phyloP scores from a whole-genome alignment of 2,797 vertebrate genomes.

The Apodemus agrarius region DNA sequence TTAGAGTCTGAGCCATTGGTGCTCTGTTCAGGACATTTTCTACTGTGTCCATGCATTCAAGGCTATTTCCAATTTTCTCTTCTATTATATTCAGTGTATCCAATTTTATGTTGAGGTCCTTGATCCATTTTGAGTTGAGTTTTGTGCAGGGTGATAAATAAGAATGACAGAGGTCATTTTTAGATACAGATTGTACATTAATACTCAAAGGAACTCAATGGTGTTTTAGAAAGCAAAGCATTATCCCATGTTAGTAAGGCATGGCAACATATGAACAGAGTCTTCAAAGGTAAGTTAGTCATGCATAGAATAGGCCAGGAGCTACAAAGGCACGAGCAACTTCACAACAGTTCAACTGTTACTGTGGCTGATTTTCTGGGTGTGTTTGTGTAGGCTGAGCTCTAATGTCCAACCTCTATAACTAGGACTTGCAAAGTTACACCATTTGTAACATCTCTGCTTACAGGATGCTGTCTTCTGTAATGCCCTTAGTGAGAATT shows the following conservation, averaged over 20 bases:
- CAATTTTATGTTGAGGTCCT: not conserved
- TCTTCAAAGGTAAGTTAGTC: not conserved
- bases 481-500: not conserved
- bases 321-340: not conserved
- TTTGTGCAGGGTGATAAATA: not conserved
- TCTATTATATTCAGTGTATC: not conserved
- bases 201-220: not conserved
- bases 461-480: not conserved
- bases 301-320: fast-evolving
- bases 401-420: not conserved
- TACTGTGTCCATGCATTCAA: not conserved
- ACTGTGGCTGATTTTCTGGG: not conserved
- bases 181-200: not conserved
- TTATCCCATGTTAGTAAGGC: not conserved
- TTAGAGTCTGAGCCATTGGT: not conserved
- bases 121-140: not conserved
- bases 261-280: not conserved
- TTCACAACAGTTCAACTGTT: not conserved
- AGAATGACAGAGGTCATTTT: constrained; percentile 6
- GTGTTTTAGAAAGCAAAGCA: not conserved
- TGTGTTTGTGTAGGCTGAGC: fast-evolving
- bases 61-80: not conserved
- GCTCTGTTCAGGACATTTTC: not conserved
- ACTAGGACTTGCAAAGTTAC: not conserved
- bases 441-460: not conserved